A percentile compares a stretch with the other conserved stretches of the same genome.
Conservation (phyloP, 2,888 invertebrate species). For the Leuctra nigra region DNA sequence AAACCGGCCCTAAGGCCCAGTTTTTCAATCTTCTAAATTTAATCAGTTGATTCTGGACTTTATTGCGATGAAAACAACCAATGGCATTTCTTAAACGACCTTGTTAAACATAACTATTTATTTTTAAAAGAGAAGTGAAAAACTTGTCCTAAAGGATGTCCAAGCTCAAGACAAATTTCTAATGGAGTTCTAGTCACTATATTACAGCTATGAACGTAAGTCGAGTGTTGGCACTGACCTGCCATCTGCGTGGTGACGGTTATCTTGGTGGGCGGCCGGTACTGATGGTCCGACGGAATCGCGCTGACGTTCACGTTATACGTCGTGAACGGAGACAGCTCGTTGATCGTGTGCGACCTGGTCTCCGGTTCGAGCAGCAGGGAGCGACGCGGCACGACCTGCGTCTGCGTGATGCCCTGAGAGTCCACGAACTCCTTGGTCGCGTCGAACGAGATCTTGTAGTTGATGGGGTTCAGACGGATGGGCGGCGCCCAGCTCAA, state of each 20-base stretch:
- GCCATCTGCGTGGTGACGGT: slow-evolving; percentile 96
- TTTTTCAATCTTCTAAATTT: no score
- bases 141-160: not conserved
- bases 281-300: slow-evolving; percentile 72
- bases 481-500: slow-evolving; percentile 87
- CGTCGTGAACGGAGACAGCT: slow-evolving; percentile 87
- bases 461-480: slow-evolving; percentile 79
- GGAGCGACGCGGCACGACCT: slow-evolving; percentile 63
- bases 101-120: no score
- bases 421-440: slow-evolving; percentile 92
- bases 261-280: slow-evolving; percentile 85
- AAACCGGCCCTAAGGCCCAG: no score
- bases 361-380: slow-evolving; percentile 65
- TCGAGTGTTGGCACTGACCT: slow-evolving; percentile 31
- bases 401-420: slow-evolving; percentile 82
- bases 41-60: no score
- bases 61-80: no score
- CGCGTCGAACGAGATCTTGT: slow-evolving; percentile 86
- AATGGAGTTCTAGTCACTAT: not conserved
- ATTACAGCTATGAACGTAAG: not conserved
- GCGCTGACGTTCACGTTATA: slow-evolving; percentile 92
- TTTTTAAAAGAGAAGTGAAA: no score
- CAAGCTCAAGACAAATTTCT: not conserved
- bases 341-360: slow-evolving; percentile 71
- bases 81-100: no score